Evolutionary conservation across 2,888 invertebrate species (phyloP).

Genomic region (Alloscopus bannaensis): DNA sequence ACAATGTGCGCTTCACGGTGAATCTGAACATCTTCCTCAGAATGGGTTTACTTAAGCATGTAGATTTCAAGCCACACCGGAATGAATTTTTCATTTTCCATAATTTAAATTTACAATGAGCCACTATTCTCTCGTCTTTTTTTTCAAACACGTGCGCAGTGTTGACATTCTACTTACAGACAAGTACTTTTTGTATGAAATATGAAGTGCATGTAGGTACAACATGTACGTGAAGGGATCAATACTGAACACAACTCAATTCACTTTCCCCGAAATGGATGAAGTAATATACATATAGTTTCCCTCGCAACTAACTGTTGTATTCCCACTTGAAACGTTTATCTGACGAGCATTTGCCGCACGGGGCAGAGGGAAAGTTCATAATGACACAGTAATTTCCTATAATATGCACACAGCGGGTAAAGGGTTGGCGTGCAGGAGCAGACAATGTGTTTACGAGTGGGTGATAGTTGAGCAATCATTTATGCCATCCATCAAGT

Average conservation of each 20-base stretch:
- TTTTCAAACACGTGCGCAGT: background rate
- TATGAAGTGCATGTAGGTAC: background rate
- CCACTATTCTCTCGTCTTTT: background rate
- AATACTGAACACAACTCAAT: background rate
- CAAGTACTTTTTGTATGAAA: background rate
- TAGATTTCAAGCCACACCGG: constrained; percentile 1
- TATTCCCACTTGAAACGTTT: too few species aligned
- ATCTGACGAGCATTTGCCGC: too few species aligned
- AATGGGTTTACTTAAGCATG: background rate
- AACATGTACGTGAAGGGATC: background rate
- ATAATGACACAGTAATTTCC: background rate
- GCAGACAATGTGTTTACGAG: background rate
- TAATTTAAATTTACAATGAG: constrained; percentile 56
- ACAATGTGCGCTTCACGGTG: too few species aligned
- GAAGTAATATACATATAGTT: too few species aligned
- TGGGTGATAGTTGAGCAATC: background rate
- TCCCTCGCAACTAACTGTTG: too few species aligned
- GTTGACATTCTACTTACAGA: background rate
- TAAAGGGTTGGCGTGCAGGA: background rate
- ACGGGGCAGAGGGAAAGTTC: background rate
- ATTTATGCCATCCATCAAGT: background rate
- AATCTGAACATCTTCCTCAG: too few species aligned
- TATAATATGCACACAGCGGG: background rate
- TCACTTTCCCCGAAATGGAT: too few species aligned
- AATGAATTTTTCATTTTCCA: constrained; percentile 57